Conservation (phyloP, 2,888 invertebrate genomes). For the Julus scandinavius region DNA sequence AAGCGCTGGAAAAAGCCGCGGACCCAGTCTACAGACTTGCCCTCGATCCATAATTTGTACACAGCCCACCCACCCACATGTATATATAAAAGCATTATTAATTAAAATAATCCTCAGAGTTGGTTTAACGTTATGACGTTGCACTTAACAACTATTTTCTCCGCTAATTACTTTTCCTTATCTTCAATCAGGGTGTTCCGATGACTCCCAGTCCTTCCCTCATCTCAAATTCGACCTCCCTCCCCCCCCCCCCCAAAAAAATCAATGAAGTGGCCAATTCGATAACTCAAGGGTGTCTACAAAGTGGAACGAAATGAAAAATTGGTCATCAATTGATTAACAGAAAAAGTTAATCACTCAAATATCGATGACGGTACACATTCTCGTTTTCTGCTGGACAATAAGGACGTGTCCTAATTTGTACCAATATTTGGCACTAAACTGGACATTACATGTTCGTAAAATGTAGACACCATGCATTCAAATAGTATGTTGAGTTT, state of each 20-base stretch:
- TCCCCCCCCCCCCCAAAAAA: too few species aligned
- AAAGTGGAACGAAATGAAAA: conserved; percentile 39
- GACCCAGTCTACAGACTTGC: background rate
- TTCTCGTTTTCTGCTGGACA: background rate
- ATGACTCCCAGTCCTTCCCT: conserved; percentile 7
- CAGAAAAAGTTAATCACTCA: background rate
- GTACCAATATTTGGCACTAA: background rate
- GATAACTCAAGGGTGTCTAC: background rate
- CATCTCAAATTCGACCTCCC: conserved; percentile 4
- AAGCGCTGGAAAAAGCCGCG: background rate
- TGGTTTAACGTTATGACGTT: conserved; percentile 38
- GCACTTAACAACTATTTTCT: conserved; percentile 29
- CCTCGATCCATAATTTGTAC: conserved; percentile 9
- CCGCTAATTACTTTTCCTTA: conserved; percentile 32
- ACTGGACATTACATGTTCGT: background rate
- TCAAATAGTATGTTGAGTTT: too few species aligned
- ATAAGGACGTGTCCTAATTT: background rate
- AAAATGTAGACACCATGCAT: too few species aligned
- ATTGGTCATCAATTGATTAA: conserved; percentile 14
- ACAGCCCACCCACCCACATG: conserved; percentile 22
- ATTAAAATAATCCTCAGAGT: conserved; percentile 17
- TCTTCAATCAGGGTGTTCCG: conserved; percentile 32
- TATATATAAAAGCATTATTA: conserved; percentile 29
- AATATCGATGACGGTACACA: background rate
- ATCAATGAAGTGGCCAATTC: conserved; percentile 42